Base-by-base conservation (phyloP, 2,888 invertebrate species). In the Sarcophaga carnaria region DNA sequence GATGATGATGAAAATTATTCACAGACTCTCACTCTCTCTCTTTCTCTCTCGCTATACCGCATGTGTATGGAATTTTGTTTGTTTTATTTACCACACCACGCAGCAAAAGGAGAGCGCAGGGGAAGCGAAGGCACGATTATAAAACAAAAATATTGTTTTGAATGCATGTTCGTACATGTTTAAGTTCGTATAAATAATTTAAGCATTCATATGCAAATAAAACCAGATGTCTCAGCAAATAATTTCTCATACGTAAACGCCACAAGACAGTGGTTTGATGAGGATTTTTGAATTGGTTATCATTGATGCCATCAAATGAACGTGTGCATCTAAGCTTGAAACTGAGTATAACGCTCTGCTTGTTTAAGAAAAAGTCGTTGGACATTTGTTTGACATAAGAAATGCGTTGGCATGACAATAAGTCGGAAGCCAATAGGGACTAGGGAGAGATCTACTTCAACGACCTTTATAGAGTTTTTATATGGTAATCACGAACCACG, bases 131-230 rank as follows among this genome's bases (percentile, higher is more conserved):
- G 17, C 17, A 17, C 0, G 0, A 14, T 54, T 54, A 54, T 54
- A 54, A 54, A 54, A 59, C 45, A 71, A 67, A 11, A 78, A 77
- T 83, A 78, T 78, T 67, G 62, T 83, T 78, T 83, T 78, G 66
- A 78, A 78, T 78, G 76, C 76, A 49, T 76, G 75, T 76, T 76
- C 45, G 20, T 59, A 70, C 62, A 64, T 75, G 74, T 70, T 84
- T 79, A 79, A 80, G 75, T 70, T 37, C 37, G 70, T 84, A 71
- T 76, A 66, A 80, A 84, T 80, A 76, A 84, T 84, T 76, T 80
- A 71, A 80, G 17, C 37, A 76, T 75, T 82, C 79, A 79, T 67
- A 84, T 84, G 84, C 79, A 84, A 87, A 84, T 81, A 83, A 69
- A 54, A 84, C 79, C 87, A 87, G 84, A 84, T 87, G 87, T 84